phyloP scores from a whole-genome alignment of 2,888 invertebrate species.

The Aspidiotus rigidus region DNA sequence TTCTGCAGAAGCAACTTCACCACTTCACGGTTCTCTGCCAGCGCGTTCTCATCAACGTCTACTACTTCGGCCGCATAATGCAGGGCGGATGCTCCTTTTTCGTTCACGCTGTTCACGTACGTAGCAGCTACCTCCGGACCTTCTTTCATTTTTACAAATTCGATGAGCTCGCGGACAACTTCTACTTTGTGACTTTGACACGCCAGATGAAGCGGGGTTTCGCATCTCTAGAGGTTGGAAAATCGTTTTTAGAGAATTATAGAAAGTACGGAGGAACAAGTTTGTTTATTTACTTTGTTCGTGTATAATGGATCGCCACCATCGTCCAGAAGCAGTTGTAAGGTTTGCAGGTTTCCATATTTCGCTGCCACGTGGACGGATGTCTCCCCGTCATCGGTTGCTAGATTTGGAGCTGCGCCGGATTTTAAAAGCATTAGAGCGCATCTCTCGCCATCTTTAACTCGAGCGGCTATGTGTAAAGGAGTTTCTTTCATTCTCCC shows the following conservation, averaged over 20 bases:
- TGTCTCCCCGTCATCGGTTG: slow-evolving; percentile 92
- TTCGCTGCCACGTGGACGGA: slow-evolving; percentile 93
- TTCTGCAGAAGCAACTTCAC: slow-evolving; percentile 80
- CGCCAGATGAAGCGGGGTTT: slow-evolving; percentile 92
- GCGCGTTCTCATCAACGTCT: slow-evolving; percentile 64
- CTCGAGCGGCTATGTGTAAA: slow-evolving; percentile 90
- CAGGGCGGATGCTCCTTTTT: slow-evolving; percentile 86
- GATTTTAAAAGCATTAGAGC: slow-evolving; percentile 96
- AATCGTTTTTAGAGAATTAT: slow-evolving; percentile 11
- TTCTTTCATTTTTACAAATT: slow-evolving; percentile 65
- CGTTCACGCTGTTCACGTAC: slow-evolving; percentile 79
- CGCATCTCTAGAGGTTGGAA: slow-evolving; percentile 60
- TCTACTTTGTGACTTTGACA: slow-evolving; percentile 76
- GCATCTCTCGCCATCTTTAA: slow-evolving; percentile 82
- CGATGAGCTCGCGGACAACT: slow-evolving; percentile 76
- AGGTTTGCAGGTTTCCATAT: slow-evolving; percentile 78
- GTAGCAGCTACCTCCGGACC: slow-evolving; percentile 68
- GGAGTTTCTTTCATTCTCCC: slow-evolving; percentile 87
- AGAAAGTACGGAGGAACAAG: neutral
- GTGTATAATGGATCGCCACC: slow-evolving; percentile 86
- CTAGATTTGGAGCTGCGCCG: slow-evolving; percentile 91
- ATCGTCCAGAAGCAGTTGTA: slow-evolving; percentile 79
- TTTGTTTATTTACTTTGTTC: slow-evolving; percentile 60
- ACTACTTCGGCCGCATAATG: slow-evolving; percentile 89
- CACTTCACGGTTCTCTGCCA: slow-evolving; percentile 56